A percentile compares a stretch with the other conserved stretches of the same genome.
phyloP scores from a whole-genome alignment of 2,797 vertebrate species.

The Tiaroga cobitis region DNA sequence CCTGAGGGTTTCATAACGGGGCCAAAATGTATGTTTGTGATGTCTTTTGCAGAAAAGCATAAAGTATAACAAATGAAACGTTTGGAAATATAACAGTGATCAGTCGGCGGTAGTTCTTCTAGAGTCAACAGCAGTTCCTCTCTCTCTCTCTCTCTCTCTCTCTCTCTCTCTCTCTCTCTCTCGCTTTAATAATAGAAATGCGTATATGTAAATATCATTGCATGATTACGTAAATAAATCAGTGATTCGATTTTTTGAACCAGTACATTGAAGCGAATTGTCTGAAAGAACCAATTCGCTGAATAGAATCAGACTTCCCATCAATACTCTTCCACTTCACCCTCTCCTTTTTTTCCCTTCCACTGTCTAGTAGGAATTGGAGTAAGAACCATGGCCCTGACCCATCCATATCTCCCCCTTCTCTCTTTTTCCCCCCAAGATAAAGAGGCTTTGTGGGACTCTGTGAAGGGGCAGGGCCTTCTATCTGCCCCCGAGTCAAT shows the following conservation, averaged over 20 bases:
- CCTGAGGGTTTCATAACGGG: not conserved
- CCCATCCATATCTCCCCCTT: slow-evolving; percentile 44
- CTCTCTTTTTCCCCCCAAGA: slow-evolving; percentile 39
- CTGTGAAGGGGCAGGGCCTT: slow-evolving; percentile 22
- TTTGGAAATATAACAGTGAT: not conserved
- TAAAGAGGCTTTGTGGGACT: slow-evolving; percentile 56
- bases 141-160: too few species aligned
- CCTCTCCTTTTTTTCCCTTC: not conserved
- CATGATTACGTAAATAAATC: not conserved
- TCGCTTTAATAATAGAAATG: not conserved
- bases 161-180: not conserved
- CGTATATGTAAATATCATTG: not conserved
- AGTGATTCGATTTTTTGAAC: not conserved
- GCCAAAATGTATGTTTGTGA: not conserved
- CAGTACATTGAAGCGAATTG: not conserved
- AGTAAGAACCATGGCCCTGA: slow-evolving; percentile 56
- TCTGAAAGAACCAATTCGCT: not conserved
- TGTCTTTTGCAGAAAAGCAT: not conserved
- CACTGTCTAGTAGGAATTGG: slow-evolving; percentile 50
- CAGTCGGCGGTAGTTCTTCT: too few species aligned
- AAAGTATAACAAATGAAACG: not conserved
- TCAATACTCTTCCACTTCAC: not conserved
- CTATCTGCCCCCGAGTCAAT: slow-evolving; percentile 27
- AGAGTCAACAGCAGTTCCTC: not conserved
- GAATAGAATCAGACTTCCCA: not conserved